Conservation (phyloP, 64 coral and sea anemone genomes). For the Stichodactyla mertensii region DNA sequence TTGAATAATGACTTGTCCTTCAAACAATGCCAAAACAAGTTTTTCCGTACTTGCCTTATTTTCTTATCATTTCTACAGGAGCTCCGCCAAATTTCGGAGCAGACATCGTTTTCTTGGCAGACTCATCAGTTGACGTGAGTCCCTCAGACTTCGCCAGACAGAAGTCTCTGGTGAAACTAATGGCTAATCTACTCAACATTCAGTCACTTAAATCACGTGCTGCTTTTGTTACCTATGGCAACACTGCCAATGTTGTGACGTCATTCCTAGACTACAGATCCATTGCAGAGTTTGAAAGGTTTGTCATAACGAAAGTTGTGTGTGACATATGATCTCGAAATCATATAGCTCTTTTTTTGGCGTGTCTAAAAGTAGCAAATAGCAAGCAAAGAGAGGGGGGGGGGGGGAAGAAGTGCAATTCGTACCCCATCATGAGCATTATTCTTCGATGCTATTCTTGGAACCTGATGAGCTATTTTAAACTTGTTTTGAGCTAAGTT, state of each 20-base stretch:
- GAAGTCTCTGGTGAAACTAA: constrained; percentile 46
- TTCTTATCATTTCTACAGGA: constrained; percentile 1
- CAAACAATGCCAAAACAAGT: no score
- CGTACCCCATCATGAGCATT: no score
- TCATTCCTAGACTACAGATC: constrained; percentile 3
- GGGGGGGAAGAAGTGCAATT: no score
- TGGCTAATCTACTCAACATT: constrained; percentile 51
- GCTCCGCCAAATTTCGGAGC: constrained; percentile 45
- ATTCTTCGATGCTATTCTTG: no score
- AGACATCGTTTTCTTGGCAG: constrained; percentile 59
- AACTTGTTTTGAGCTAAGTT: no score
- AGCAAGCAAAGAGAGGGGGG: no score
- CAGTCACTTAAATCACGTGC: constrained; percentile 45
- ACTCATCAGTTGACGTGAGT: constrained; percentile 52
- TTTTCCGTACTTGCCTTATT: neutral
- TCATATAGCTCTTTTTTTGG: no score
- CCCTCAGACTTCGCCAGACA: constrained; percentile 28
- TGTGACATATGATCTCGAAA: neutral
- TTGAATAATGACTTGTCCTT: no score
- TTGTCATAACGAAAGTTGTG: neutral
- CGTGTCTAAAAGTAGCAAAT: no score
- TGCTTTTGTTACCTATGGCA: constrained; percentile 42
- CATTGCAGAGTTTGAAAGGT: neutral
- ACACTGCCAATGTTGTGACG: constrained; percentile 27
- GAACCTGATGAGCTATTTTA: no score